Evolutionary conservation across 2,888 invertebrate genomes (phyloP), one percentile per base, ranked within the genome.

Genomic region (Volucella zonaria): DNA sequence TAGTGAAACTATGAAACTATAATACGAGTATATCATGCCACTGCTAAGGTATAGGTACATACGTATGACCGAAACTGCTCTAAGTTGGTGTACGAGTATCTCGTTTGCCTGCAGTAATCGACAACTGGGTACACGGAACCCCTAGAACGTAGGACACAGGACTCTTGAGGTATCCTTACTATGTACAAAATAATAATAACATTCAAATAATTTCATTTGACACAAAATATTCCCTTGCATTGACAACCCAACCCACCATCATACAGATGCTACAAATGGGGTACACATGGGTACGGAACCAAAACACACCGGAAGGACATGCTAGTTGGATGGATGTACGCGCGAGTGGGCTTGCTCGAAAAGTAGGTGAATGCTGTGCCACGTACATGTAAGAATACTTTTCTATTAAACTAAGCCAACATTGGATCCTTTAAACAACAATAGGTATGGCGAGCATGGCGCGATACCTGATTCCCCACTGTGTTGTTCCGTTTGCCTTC

Each of bases 121-220:
- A 64, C 54, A 73, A 43, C 54, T 71, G 61, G 56, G 54, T 40
- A 59, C 12, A 67, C 62, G 10, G 42, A 31, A 59, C 56, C 54
- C 40, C 40, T 31, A 31, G 31, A 31, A 6, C 6, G 31, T 6
- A 31, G 31, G 6, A 31, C 31, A 31, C 31, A 31, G 6, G 4
- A 31, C 31, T 31, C 75, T 75, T 52, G 8, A 62, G 70, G 43
- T 64, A 79, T 82, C 78, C 78, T 67, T 71, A 45, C 52, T 61
- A 78, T 68, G 73, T 78, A 18, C 18, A 18, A 23, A 3, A 3
- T 23, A 23, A 23, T 82, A 79, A 82, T 82, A 82, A 74, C 82
- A 82, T 74, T 79, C 62, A 47, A 79, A 82, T 79, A 74, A 82
- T 82, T 74, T 74, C 56, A 79, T 79, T 82, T 68, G 64, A 79